Base-by-base conservation (phyloP, 2,888 invertebrate genomes). In the Ormyrus labotus region DNA sequence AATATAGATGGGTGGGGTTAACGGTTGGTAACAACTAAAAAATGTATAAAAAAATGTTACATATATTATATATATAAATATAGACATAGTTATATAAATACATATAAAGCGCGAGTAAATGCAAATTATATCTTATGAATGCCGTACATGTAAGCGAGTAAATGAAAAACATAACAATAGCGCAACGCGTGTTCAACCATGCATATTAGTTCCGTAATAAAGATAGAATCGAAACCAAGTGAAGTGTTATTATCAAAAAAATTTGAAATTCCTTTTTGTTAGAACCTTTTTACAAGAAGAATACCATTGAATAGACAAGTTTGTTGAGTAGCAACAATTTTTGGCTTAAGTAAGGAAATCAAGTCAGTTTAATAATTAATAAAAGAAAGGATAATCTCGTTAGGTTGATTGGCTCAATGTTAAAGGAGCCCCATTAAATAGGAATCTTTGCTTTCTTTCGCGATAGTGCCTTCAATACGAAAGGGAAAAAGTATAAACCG, bases 1-100 rank as follows among this genome's bases (percentile, higher is more conserved):
- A 65, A 70, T 77, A 65, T 80, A 82, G 80, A 65, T 69, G 85
- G 85, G 83, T 85, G 81, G 82, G 84, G 84, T 84, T 84, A 84
- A 84, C 80, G 78, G 80, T 85, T 85, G 81, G 83, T 83, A 61
- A 84, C 81, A 84, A 85, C 83, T 82, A 81, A 85, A 85, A 83
- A 80, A 80, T 81, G 84, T 82, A 83, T 83, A 84, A 84, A 84
- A 84, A 85, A 84, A 84, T 85, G 83, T 85, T 81, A 73, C 73
- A 81, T 83, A 83, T 83, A 76, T 70, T 79, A 81, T 71, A 81
- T 81, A 75, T 67, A 82, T 79, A 80, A 69, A 63, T 81, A 84
- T 84, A 85, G 83, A 85, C 82, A 83, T 78, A 81, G 77, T 72
- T 69, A 76, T 68, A 80, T 70, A 78, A 63, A 83, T 73, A 74